A percentile compares a stretch with the other conserved stretches of the same genome.
Conservation (phyloP, 2,888 invertebrate genomes). For the Heliconius aoede region DNA sequence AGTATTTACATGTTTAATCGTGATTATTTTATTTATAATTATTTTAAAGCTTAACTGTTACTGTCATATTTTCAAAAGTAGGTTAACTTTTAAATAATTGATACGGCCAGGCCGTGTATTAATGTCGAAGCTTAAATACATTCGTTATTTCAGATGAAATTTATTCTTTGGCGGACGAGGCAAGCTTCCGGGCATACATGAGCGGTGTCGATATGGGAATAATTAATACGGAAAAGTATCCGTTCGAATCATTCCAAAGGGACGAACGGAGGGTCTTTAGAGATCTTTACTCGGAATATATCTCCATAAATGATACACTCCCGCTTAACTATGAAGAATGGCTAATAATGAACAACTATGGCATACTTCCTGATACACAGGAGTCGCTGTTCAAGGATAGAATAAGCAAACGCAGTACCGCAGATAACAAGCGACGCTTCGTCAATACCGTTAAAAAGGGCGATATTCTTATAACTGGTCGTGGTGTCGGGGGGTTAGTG, state of each 20-base stretch:
- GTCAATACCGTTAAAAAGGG: conserved; percentile 61
- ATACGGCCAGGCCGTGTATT: conserved; percentile 26
- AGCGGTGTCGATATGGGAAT: conserved; percentile 63
- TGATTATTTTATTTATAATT: not conserved
- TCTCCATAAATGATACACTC: conserved; percentile 54
- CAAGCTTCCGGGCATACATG: conserved; percentile 55
- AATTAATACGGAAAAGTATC: conserved; percentile 69
- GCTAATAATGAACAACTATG: conserved; percentile 68
- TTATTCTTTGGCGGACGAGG: conserved; percentile 52
- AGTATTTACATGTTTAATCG: not conserved
- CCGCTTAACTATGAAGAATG: conserved; percentile 66
- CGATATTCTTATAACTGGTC: conserved; percentile 61
- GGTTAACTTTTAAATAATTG: conserved; percentile 35
- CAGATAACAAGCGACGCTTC: conserved; percentile 61
- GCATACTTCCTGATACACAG: conserved; percentile 62
- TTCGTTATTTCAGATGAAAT: conserved; percentile 53
- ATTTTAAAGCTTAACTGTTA: not conserved
- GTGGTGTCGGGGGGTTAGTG: conserved; percentile 58
- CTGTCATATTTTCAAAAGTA: conserved; percentile 25
- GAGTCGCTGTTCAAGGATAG: conserved; percentile 63
- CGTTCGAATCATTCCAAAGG: conserved; percentile 59
- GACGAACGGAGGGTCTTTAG: conserved; percentile 65
- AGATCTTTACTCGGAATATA: conserved; percentile 59
- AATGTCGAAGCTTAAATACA: conserved; percentile 24
- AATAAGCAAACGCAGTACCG: conserved; percentile 61